A percentile compares a stretch with the other conserved stretches of the same genome.
These are phyloP conservation scores for Cydia pomonella DNA, from an alignment of 1,140 invertebrate genomes.

Conservation along the genomic window DNA sequence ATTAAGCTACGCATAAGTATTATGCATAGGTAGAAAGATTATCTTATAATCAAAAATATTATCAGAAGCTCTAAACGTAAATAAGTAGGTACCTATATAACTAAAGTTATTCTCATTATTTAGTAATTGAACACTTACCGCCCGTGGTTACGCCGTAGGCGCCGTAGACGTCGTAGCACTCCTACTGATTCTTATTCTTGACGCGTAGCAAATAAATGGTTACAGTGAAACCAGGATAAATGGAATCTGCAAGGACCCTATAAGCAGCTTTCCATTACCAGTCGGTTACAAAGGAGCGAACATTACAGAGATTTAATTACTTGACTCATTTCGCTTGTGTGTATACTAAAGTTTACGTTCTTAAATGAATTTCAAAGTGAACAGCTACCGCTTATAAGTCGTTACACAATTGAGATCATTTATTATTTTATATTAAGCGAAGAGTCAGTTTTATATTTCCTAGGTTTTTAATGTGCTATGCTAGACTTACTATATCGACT, in stretches of 20 bases:
- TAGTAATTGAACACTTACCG: neutral
- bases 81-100: neutral
- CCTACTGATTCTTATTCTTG: neutral
- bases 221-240: neutral
- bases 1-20: too few species aligned
- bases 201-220: constrained; percentile 14
- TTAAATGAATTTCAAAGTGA: too few species aligned
- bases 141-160: constrained; percentile 2
- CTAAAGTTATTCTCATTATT: neutral
- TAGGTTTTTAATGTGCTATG: constrained; percentile 30
- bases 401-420: too few species aligned
- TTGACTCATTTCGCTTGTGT: neutral
- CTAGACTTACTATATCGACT: constrained; percentile 7
- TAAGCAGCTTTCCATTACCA: neutral
- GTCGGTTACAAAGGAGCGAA: constrained; percentile 32
- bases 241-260: neutral
- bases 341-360: too few species aligned
- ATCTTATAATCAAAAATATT: too few species aligned
- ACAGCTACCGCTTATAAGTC: too few species aligned
- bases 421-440: too few species aligned
- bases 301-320: constrained; percentile 35
- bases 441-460: too few species aligned
- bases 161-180: constrained; percentile 4
- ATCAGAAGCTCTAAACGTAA: too few species aligned
- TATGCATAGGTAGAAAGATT: too few species aligned